Evolutionary conservation across 2,888 invertebrate species (phyloP), one percentile per base, ranked within the genome.

Genomic region (Pollenia amentaria): DNA sequence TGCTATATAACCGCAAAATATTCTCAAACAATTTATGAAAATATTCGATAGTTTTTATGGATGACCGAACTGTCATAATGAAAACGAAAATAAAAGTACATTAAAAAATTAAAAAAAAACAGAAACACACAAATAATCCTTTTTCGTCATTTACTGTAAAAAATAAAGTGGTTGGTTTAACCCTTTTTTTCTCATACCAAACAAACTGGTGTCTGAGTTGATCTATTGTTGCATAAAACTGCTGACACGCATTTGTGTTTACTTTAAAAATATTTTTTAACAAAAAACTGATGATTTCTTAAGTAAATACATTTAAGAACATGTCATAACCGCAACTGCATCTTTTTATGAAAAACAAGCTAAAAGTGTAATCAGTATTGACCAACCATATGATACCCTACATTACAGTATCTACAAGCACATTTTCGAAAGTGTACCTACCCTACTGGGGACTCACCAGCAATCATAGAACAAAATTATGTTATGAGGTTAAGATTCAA

Each of bases 161-260:
- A 21, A 40, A 29, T 16, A 70, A 70, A 62, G 44, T 44, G 38
- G n/a, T 51, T 44, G n/a, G 11, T 40, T 40, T 64, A 75, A 75
- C 75, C 75, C 77, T 77, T 77, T 55, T 29, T 38, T 77, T 16
- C 40, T n/a, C 14, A 76, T 46, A 16, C 40, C 53, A 18, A 46
- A 1, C 10, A 42, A 14, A 53, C 60, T 21, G 18, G 38, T 29
- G 11, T 16, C 44, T 44, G 10, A 46, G 46, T 7, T 11, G 12
- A 78, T 48, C 38, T 69, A 64, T 44, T 79, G 53, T 64, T 62
- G 70, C 79, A 72, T 53, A 57, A 72, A 79, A 79, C 70, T 79
- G 79, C 53, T 70, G 62, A 65, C 53, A 69, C 67, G 53, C 70
- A 64, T 70, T 79, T 70, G 60, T 79, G 57, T 69, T 69, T 60